phyloP scores from a whole-genome alignment of 2,797 vertebrate species.

The Phrynocephalus guinanensis region DNA sequence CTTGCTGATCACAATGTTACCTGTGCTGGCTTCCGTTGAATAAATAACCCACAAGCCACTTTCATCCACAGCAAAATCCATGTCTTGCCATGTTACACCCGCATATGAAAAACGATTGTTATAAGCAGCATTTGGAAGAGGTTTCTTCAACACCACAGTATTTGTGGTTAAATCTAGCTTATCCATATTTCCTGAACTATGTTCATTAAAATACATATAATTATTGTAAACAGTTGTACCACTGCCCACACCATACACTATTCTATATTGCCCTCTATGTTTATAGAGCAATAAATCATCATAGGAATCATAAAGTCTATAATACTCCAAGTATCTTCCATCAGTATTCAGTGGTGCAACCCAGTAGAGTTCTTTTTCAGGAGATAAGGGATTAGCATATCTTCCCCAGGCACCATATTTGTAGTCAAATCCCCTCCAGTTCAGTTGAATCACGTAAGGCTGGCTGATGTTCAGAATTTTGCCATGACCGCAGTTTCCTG shows the following conservation, averaged over 20 bases:
- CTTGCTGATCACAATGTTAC: slow-evolving; percentile 82
- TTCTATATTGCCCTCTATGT: accelerated
- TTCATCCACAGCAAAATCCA: slow-evolving; percentile 82
- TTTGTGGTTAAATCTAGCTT: slow-evolving; percentile 70
- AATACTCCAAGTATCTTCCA: slow-evolving; percentile 61
- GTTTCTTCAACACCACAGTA: background rate
- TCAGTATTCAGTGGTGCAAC: slow-evolving; percentile 75
- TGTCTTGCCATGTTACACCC: slow-evolving; percentile 78
- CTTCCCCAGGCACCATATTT: slow-evolving; percentile 79
- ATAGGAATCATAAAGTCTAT: slow-evolving; percentile 72
- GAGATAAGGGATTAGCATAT: slow-evolving; percentile 70
- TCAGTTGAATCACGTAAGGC: slow-evolving; percentile 75
- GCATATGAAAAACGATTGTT: slow-evolving; percentile 81
- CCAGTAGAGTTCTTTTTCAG: slow-evolving; percentile 74
- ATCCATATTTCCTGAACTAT: slow-evolving; percentile 45
- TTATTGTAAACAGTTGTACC: slow-evolving; percentile 74
- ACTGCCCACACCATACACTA: slow-evolving; percentile 71
- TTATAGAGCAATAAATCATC: slow-evolving; percentile 75
- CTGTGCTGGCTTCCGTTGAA: slow-evolving; percentile 77
- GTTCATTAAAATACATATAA: slow-evolving; percentile 72
- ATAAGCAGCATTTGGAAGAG: slow-evolving; percentile 64
- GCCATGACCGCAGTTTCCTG: slow-evolving; percentile 77
- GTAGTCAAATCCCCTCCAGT: slow-evolving; percentile 75
- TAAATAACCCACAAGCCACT: slow-evolving; percentile 83
- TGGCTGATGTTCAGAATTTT: slow-evolving; percentile 73